Evolutionary conservation across 2,113 vertebrate species (phyloP), one percentile per base, ranked within the genome.

Genomic region (Tapirus terrestris): DNA sequence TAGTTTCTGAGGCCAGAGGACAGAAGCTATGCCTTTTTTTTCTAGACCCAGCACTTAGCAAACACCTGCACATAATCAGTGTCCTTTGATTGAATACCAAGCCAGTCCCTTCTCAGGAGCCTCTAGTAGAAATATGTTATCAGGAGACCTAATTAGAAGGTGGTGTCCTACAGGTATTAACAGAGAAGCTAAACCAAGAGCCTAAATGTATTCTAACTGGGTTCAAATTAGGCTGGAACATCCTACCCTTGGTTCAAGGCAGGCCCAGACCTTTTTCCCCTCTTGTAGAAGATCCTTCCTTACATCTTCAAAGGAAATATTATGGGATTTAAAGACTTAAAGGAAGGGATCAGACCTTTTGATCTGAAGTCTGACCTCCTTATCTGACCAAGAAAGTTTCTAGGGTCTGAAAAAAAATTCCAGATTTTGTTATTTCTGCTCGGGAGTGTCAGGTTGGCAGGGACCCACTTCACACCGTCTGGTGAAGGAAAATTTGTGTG

Each of bases 391-490:
- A 60, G 45, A 77, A 85, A 20, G 17, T 51, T 53, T 81, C 10
- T 61, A 67, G 43, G 45, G 53, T 10, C 84, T 65, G 12, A n/a
- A 45, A 63, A 80, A 89, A 45, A 48, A 86, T 79, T 80, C 27
- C 65, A 93, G 75, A 39, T 65, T 63, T 95, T 85, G 13, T 89
- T 84, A 81, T 89, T 95, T 87, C 75, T 95, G 36, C 86, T 82
- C 56, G 45, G 53, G 60, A 61, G 53, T 79, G 75, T 61, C 21
- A 61, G 58, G 25, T 76, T 93, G 91, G n/a, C 58, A 72, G 67
- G 65, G 29, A 81, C 85, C 39, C 39, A 51, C 43, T 43, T 85
- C 39, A 83, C 16, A 58, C 33, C 73, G 61, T 76, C 93, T 51
- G 73, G 83, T 27, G 73, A 97, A 91, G 96, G 89, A 27, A 89